phyloP scores from a whole-genome alignment of 1,140 invertebrate species.

The Leptinotarsa texana region DNA sequence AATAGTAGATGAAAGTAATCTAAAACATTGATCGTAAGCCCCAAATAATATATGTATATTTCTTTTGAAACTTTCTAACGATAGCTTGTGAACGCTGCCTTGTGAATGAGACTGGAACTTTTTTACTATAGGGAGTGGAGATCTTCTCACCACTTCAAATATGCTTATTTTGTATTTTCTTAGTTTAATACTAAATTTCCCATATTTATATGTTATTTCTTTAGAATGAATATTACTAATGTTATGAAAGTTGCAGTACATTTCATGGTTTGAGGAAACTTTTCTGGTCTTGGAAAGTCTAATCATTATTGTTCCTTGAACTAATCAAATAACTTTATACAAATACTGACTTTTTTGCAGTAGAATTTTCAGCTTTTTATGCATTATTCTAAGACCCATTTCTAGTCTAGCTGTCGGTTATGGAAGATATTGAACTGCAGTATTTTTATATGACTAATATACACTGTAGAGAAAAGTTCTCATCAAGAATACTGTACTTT shows the following conservation, averaged over 20 bases:
- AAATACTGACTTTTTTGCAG: not conserved
- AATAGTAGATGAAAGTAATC: too few relatives aligned
- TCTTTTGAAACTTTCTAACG: conserved; percentile 40
- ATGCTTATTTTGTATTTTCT: conserved; percentile 25
- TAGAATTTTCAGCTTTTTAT: not conserved
- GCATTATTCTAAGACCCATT: not conserved
- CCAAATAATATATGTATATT: too few relatives aligned
- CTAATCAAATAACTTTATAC: not conserved
- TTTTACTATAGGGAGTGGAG: conserved; percentile 17
- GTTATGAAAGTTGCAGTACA: conserved; percentile 10
- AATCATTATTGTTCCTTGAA: conserved; percentile 20
- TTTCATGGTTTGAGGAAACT: conserved; percentile 2
- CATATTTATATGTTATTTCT: conserved; percentile 21
- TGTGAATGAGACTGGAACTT: conserved; percentile 48
- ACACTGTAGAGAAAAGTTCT: not conserved
- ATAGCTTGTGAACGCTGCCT: conserved; percentile 56
- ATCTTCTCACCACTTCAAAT: conserved; percentile 13
- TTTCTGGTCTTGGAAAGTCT: conserved; percentile 8
- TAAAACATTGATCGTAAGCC: too few relatives aligned
- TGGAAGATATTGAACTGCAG: not conserved
- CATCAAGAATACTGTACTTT: not conserved
- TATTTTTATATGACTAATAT: not conserved
- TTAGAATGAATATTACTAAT: conserved; percentile 22
- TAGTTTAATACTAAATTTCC: conserved; percentile 11
- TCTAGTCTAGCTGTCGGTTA: not conserved